These are phyloP conservation scores for Seira musarum DNA, from an alignment of 2,888 invertebrate species.

Conservation along the genomic window DNA sequence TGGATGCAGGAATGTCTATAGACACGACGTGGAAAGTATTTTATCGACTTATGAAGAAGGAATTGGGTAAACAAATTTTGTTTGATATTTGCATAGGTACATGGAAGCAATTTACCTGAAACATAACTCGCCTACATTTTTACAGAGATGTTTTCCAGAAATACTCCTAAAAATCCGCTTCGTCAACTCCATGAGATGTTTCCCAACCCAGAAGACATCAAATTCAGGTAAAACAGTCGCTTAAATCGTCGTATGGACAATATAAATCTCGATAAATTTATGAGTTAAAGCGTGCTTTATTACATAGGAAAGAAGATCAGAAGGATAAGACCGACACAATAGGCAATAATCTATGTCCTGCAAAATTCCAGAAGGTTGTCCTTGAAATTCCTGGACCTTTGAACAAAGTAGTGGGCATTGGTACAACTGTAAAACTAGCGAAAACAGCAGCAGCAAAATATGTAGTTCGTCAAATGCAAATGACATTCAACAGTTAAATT, in stretches of 20 bases:
- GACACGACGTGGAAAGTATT: conserved; percentile 85
- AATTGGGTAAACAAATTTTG: no score
- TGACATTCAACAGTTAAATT: no score
- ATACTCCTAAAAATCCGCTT: conserved; percentile 92
- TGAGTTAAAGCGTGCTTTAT: no score
- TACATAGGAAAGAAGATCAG: conserved; percentile 12
- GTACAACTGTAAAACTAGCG: conserved; percentile 53
- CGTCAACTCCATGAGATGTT: conserved; percentile 87
- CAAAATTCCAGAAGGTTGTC: conserved; percentile 24
- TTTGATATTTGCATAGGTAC: no score
- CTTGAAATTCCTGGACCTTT: no score
- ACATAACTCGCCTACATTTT: conserved; percentile 2
- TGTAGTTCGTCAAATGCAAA: conserved; percentile 28
- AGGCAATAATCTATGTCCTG: no score
- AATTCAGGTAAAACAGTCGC: conserved; percentile 85
- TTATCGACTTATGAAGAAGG: conserved; percentile 87
- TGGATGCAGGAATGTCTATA: conserved; percentile 86
- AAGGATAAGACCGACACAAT: no score
- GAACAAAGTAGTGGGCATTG: no score
- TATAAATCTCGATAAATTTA: no score
- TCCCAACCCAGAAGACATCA: conserved; percentile 79
- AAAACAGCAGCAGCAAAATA: conserved; percentile 63
- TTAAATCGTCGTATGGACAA: no score
- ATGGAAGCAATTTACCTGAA: no score
- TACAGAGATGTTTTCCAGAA: conserved; percentile 81